Base-by-base conservation (phyloP, 2,888 invertebrate species). In the Netelia virgata region DNA sequence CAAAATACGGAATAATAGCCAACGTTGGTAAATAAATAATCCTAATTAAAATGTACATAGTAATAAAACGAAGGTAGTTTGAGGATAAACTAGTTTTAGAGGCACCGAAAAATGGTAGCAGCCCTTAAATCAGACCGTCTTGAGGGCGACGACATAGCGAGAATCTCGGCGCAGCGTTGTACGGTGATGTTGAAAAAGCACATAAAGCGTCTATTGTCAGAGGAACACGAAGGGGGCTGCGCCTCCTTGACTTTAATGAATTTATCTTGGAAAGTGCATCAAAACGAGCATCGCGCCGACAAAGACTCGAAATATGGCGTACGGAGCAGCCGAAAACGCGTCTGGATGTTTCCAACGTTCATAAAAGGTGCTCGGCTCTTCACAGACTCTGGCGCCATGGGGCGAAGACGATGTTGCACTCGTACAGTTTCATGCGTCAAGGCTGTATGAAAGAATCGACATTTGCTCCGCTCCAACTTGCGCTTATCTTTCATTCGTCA, bases 231-330 rank as follows among this genome's bases (percentile, higher is more conserved):
- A 11, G 20, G 23, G 23, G 18, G 74, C 36, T 64, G 55, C 23
- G 59, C 11, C 64, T 72, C 57, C 63, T 72, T 83, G 88, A 88
- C 88, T 89, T 89, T 88, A 88, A 89, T 89, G 88, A 90, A 90
- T 90, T 89, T 88, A 86, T 81, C 86, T 86, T 86, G 76, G 70
- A 64, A 86, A 87, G 83, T 78, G 86, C 70, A 80, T 68, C 55
- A 63, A 61, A 55, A 28, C 16, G 59, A 64, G 20, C 47, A 55
- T 43, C 55, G 9, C 28, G 16, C 28, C 11, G 61, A 55, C 43
- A 68, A 43, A 82, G 66, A 50, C 20, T 28, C 11, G 59, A 20
- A n/a, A 41, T 55, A 57, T 50, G 43, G 28, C 20, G 50, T 23
- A 14, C 36, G 53, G 20, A 57, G 28, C 75, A 77, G 74, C 75